Conservation (phyloP, 2,113 vertebrate species). For the Phalacrocorax brasilianus region DNA sequence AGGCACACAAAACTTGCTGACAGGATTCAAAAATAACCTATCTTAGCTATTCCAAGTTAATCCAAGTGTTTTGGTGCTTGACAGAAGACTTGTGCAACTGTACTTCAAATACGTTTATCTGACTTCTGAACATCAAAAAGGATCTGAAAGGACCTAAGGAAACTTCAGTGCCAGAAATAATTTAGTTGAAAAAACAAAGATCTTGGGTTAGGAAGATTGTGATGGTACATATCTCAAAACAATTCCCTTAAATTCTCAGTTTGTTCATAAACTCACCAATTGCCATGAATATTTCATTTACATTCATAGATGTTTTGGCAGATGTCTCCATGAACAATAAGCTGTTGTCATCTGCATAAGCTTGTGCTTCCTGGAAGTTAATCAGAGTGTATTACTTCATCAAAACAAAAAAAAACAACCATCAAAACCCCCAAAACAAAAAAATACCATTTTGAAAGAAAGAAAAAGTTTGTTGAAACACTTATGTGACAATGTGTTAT, state of each 20-base stretch:
- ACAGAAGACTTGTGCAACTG: background rate
- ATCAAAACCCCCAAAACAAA: background rate
- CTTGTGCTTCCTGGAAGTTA: constrained; percentile 90
- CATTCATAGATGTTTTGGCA: constrained; percentile 97
- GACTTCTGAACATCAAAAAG: background rate
- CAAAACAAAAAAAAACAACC: background rate
- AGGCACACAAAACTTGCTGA: background rate
- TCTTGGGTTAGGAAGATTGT: background rate
- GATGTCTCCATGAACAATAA: constrained; percentile 99
- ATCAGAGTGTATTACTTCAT: background rate
- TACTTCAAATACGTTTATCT: background rate
- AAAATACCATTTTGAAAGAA: background rate
- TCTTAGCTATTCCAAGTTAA: background rate
- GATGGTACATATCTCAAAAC: background rate
- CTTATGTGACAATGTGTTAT: background rate
- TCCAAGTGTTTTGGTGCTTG: background rate
- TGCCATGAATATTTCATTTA: constrained; percentile 99
- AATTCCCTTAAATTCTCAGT: background rate
- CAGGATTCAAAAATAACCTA: background rate
- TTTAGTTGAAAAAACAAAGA: background rate
- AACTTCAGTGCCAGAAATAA: background rate
- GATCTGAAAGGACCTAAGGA: background rate
- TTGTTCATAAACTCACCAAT: constrained; percentile 83
- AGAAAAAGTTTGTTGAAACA: background rate
- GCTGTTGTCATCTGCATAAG: constrained; percentile 98